Base-by-base conservation (phyloP, 1,140 invertebrate genomes). In the Papilio polytes region DNA sequence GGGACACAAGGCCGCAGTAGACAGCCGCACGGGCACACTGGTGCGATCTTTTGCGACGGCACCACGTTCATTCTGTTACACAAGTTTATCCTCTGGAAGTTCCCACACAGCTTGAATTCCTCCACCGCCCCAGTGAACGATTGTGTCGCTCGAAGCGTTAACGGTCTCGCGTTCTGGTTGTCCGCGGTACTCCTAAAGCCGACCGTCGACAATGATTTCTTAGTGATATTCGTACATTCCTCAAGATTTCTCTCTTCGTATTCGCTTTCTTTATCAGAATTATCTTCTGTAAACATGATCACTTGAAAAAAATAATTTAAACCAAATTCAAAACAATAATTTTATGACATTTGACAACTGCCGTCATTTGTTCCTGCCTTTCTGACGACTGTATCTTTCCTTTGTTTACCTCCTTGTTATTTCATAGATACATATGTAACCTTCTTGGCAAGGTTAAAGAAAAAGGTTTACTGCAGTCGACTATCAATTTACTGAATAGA, bases 101-200 rank as follows among this genome's bases (percentile, higher is more conserved):
- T 92, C n/a, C 88, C 87, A 84, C 89, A 90, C 80, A 93, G 83
- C 74, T 89, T 81, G 18, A 95, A 83, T 80, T 95, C 94, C 66
- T 95, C 94, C 6, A 95, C 86, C 3, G 91, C 91, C 18, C 92
- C 95, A 0, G 95, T 94, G 74, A 95, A 95, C 2, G 95, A 95
- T 80, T 95, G 94, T 4, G 95, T 94, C 26, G 94, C 93, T 4
- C 95, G 90, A 66, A 95, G 74, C 7, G 91, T 86, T 46, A 94
- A 83, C 1, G 93, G 91, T 18, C 88, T 83, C 8, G 87, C 88
- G 59, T 87, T 91, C 80, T 87, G 88, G 83, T 91, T 93, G 20
- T 94, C 94, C 2, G 84, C 74, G 83, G 83, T 91, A 80, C 89
- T 92, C 80, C 89, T 87, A 79, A 95, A 94, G 2, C 92, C 92